phyloP scores from a whole-genome alignment of 2,888 invertebrate species.

The Hoplodrina ambigua region DNA sequence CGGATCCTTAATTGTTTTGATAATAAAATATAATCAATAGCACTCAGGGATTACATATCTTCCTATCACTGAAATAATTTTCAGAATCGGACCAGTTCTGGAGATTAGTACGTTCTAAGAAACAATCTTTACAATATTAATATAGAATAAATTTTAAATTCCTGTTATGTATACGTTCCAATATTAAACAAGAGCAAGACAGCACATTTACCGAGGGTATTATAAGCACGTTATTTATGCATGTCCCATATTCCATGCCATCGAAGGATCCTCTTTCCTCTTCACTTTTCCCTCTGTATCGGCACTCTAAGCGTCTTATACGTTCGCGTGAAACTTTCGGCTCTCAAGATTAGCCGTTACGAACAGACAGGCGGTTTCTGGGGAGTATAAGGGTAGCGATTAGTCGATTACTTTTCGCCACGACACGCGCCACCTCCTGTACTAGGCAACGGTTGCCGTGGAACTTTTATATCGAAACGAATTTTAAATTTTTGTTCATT shows the following conservation, averaged over 20 bases:
- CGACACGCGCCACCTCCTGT: constrained; percentile 40
- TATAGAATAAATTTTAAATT: neutral
- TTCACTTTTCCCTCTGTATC: constrained; percentile 19
- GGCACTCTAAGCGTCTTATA: constrained; percentile 48
- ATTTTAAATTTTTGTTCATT: constrained; percentile 26
- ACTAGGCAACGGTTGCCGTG: constrained; percentile 39
- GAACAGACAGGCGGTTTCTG: constrained; percentile 53
- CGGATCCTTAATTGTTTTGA: too few species aligned
- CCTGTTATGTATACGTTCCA: neutral
- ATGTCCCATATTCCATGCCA: constrained; percentile 40
- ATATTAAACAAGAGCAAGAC: constrained; percentile 33
- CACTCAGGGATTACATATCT: too few species aligned
- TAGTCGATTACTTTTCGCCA: constrained; percentile 55
- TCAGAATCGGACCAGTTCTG: too few species aligned
- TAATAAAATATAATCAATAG: too few species aligned
- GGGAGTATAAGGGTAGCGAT: constrained; percentile 52
- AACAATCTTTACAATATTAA: too few species aligned
- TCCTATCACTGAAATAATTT: too few species aligned
- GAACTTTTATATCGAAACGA: constrained; percentile 48
- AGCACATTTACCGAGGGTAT: constrained; percentile 22
- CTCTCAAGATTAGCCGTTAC: constrained; percentile 60
- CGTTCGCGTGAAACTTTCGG: constrained; percentile 45
- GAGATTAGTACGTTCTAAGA: too few species aligned
- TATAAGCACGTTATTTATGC: constrained; percentile 43
- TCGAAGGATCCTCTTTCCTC: constrained; percentile 9